Conservation (phyloP, 2,888 invertebrate genomes). For the Teinopalpus imperialis region DNA sequence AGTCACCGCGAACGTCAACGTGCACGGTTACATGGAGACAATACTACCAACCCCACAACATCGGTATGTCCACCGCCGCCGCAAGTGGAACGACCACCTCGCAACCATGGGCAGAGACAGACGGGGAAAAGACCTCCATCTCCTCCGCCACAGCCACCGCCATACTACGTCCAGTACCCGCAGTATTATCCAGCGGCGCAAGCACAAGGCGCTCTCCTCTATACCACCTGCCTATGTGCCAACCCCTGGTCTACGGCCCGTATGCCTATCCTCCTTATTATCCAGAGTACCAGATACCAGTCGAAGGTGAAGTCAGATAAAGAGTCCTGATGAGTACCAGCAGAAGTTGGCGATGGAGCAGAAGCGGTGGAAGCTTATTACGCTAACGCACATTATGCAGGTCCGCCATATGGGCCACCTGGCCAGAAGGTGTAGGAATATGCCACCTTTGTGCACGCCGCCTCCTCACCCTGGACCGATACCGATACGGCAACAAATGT, state of each 20-base stretch:
- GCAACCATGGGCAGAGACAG: constrained; percentile 60
- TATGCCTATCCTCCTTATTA: constrained; percentile 76
- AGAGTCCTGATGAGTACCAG: constrained; percentile 70
- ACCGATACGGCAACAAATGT: constrained; percentile 55
- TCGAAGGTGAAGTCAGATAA: constrained; percentile 72
- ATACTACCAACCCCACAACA: constrained; percentile 76
- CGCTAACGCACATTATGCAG: constrained; percentile 62
- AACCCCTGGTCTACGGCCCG: constrained; percentile 70
- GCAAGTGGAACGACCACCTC: constrained; percentile 56
- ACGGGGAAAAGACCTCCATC: constrained; percentile 64
- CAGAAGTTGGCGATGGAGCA: constrained; percentile 74
- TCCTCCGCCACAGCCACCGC: constrained; percentile 55
- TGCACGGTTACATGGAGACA: constrained; percentile 84
- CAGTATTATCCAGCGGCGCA: constrained; percentile 76
- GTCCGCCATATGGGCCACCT: constrained; percentile 61
- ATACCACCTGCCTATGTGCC: constrained; percentile 76
- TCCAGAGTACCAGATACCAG: constrained; percentile 69
- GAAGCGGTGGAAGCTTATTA: constrained; percentile 76
- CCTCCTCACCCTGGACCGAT: constrained; percentile 60
- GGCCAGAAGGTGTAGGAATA: constrained; percentile 66
- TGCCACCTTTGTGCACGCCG: constrained; percentile 65
- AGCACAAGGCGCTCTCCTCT: constrained; percentile 77
- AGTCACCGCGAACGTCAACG: constrained; percentile 85
- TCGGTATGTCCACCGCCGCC: constrained; percentile 62
- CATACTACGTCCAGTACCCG: constrained; percentile 71